Conservation (phyloP, 2,797 vertebrate species). For the Lophura swinhoii region DNA sequence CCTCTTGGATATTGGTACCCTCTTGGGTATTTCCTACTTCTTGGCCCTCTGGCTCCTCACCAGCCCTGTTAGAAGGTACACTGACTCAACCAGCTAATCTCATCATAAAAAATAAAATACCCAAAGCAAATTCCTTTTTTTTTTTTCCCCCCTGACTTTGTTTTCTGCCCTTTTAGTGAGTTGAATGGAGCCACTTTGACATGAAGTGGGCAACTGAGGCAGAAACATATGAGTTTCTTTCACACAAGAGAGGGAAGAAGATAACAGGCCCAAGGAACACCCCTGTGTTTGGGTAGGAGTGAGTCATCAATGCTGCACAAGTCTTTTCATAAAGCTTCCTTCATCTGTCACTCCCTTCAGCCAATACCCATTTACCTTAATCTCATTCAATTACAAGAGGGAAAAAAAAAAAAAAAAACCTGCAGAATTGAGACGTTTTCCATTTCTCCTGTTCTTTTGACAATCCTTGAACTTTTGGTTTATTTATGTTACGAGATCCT, state of each 20-base stretch:
- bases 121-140: background rate
- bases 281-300: background rate
- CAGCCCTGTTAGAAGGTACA: rapidly evolving
- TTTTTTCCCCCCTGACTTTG: background rate
- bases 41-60: background rate
- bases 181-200: background rate
- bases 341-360: background rate
- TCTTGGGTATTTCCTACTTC: background rate
- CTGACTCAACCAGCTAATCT: background rate
- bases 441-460: background rate
- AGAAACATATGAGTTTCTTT: background rate
- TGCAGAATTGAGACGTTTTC: background rate
- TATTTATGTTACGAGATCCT: background rate
- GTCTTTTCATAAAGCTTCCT: background rate
- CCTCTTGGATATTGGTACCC: too few relatives aligned
- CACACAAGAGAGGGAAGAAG: background rate
- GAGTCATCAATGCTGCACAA: background rate
- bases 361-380: background rate
- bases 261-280: background rate
- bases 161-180: background rate
- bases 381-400: background rate
- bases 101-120: background rate
- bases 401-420: background rate
- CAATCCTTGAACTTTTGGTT: background rate
- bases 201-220: background rate